Conservation (phyloP, 2,888 invertebrate species). For the Myathropa florea region DNA sequence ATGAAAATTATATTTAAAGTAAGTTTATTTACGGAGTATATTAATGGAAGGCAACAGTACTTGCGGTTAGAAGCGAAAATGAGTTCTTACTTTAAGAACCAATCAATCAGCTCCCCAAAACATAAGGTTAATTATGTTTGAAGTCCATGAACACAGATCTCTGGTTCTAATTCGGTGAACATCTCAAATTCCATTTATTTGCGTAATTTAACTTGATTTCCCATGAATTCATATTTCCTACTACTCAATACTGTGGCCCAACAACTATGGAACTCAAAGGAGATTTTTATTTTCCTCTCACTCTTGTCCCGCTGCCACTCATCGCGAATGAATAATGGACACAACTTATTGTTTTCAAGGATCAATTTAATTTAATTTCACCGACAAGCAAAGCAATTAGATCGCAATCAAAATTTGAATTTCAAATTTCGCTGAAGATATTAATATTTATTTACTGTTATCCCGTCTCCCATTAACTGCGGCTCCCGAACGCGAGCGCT, state of each 20-base stretch:
- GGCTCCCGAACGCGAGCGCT: neutral
- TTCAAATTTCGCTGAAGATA: slow-evolving; percentile 49
- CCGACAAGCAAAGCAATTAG: slow-evolving; percentile 55
- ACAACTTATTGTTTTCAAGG: slow-evolving; percentile 53
- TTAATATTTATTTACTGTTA: slow-evolving; percentile 56
- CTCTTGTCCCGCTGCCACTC: slow-evolving; percentile 15
- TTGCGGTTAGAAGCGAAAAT: too few relatives aligned
- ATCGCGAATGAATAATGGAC: slow-evolving; percentile 49
- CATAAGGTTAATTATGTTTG: neutral
- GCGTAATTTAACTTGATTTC: neutral
- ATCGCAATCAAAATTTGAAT: slow-evolving; percentile 56
- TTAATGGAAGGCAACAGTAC: too few relatives aligned
- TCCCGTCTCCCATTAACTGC: slow-evolving; percentile 4
- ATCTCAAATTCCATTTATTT: neutral
- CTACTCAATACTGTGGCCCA: neutral
- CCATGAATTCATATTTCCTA: neutral
- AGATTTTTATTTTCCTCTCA: slow-evolving; percentile 19
- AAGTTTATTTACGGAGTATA: too few relatives aligned
- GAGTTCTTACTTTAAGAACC: neutral
- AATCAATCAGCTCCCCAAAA: neutral
- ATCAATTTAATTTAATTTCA: slow-evolving; percentile 55
- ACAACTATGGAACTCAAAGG: neutral
- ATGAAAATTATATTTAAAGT: too few relatives aligned
- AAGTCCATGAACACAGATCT: neutral
- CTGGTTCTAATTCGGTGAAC: neutral